Percentiles rank a stretch among this genome's conserved stretches.
Evolutionary conservation across 92 coral and sea anemone species (phyloP).

Genomic region (Epizoanthus stellaris): DNA sequence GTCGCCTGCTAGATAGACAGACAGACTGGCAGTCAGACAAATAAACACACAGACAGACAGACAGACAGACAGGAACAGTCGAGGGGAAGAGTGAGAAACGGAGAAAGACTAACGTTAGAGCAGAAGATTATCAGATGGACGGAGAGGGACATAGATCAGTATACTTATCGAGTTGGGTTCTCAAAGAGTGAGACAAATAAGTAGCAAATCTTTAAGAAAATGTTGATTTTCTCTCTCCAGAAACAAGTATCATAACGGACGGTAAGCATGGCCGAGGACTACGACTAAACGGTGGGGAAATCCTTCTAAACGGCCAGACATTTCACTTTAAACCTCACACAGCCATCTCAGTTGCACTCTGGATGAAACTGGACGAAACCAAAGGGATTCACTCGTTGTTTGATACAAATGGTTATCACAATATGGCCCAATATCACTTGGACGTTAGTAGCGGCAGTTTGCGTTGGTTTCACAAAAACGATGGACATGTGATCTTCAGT

Average conservation of each 20-base stretch:
- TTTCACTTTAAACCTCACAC: conserved; percentile 85
- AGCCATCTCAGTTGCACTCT: conserved; percentile 86
- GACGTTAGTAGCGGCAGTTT: conserved; percentile 79
- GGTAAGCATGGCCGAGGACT: conserved; percentile 84
- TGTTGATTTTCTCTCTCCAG: conserved; percentile 38
- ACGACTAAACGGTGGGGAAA: conserved; percentile 78
- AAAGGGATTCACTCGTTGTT: conserved; percentile 83
- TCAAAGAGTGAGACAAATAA: too few relatives aligned
- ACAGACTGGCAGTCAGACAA: too few relatives aligned
- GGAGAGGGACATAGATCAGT: too few relatives aligned
- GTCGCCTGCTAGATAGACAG: too few relatives aligned
- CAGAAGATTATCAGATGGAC: too few relatives aligned
- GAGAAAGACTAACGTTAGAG: too few relatives aligned
- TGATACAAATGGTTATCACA: conserved; percentile 70
- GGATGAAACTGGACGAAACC: conserved; percentile 83
- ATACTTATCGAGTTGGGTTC: too few relatives aligned
- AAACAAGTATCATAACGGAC: conserved; percentile 60
- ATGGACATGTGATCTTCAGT: conserved; percentile 72
- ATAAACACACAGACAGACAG: too few relatives aligned
- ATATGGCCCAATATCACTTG: conserved; percentile 63
- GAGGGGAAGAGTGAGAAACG: too few relatives aligned
- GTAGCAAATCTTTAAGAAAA: not conserved
- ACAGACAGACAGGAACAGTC: too few relatives aligned
- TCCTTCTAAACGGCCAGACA: conserved; percentile 71
- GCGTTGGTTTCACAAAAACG: conserved; percentile 87